These are phyloP conservation scores for Oscheius sp. DNA, from an alignment of 2,888 invertebrate species.

Conservation along the genomic window DNA sequence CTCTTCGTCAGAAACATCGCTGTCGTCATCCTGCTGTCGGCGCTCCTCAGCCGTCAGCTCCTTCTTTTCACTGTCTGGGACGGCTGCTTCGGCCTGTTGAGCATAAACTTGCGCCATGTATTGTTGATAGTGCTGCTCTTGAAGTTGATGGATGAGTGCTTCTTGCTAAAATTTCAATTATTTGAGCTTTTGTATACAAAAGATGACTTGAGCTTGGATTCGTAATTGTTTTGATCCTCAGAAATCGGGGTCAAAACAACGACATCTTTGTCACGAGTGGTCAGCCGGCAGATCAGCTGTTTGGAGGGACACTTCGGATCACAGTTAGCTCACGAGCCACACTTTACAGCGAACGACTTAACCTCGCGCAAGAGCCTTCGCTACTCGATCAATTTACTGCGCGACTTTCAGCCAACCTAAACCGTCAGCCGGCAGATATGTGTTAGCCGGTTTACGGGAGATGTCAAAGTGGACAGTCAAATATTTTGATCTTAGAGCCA, in stretches of 20 bases:
- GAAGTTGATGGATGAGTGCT: constrained; percentile 88
- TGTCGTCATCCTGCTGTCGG: constrained; percentile 67
- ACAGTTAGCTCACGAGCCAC: constrained; percentile 28
- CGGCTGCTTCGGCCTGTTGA: constrained; percentile 72
- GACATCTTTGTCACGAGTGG: constrained; percentile 27
- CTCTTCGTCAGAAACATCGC: constrained; percentile 69
- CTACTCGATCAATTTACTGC: constrained; percentile 18
- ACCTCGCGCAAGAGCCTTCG: constrained; percentile 11
- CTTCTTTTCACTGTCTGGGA: constrained; percentile 20
- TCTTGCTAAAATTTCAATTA: constrained; percentile 80
- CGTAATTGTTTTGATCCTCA: constrained; percentile 7
- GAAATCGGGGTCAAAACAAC: constrained; percentile 9
- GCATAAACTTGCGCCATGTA: constrained; percentile 87
- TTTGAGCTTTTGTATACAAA: neutral
- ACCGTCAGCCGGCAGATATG: too few species aligned
- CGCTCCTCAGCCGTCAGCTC: constrained; percentile 33
- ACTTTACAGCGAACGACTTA: constrained; percentile 23
- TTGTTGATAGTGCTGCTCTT: constrained; percentile 98
- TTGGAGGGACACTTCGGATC: constrained; percentile 26
- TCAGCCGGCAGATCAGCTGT: constrained; percentile 29
- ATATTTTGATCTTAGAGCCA: constrained; percentile 31
- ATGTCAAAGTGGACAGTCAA: constrained; percentile 24
- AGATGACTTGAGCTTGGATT: neutral
- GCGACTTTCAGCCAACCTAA: too few species aligned
- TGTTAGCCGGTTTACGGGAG: neutral